Percentiles rank a stretch among this genome's conserved stretches.
phyloP scores from a whole-genome alignment of 2,888 invertebrate genomes.

The Drosophila borealis region DNA sequence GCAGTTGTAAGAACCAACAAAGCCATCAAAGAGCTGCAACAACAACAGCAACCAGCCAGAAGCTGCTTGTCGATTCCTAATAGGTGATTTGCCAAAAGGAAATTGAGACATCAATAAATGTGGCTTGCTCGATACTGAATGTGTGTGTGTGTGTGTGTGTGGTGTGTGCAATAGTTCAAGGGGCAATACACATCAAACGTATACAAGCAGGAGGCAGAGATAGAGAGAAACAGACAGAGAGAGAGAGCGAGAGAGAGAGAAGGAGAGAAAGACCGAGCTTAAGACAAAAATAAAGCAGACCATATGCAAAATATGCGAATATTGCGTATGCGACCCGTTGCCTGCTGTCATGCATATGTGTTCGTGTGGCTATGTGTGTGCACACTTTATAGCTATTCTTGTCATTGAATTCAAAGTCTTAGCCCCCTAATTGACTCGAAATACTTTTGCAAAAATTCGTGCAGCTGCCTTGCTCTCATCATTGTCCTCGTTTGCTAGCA shows the following conservation, averaged over 20 bases:
- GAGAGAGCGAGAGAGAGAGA: not conserved
- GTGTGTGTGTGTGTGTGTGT: conserved; percentile 15
- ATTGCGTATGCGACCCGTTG: conserved; percentile 53
- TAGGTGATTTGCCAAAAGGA: conserved; percentile 79
- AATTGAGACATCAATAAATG: conserved; percentile 82
- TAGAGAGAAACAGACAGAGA: not conserved
- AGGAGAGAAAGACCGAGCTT: not conserved
- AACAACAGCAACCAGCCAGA: conserved; percentile 30
- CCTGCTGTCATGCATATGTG: not conserved
- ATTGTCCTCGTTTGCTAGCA: not conserved
- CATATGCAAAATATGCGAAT: conserved; percentile 45
- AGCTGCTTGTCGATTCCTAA: conserved; percentile 76
- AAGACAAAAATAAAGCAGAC: not conserved
- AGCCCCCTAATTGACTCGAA: conserved; percentile 60
- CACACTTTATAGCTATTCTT: conserved; percentile 11
- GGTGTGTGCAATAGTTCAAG: conserved; percentile 30
- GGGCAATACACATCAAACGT: conserved; percentile 28
- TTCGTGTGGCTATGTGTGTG: conserved; percentile 2
- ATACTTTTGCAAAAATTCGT: conserved; percentile 33
- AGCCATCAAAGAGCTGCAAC: conserved; percentile 49
- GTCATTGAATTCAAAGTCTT: conserved; percentile 41
- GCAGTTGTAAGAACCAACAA: conserved; percentile 68
- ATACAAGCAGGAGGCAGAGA: not conserved
- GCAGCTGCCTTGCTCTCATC: conserved; percentile 17
- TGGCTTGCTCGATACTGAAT: conserved; percentile 57